Evolutionary conservation across 2,797 vertebrate species (phyloP).

Genomic region (Phataginus tetradactyla): DNA sequence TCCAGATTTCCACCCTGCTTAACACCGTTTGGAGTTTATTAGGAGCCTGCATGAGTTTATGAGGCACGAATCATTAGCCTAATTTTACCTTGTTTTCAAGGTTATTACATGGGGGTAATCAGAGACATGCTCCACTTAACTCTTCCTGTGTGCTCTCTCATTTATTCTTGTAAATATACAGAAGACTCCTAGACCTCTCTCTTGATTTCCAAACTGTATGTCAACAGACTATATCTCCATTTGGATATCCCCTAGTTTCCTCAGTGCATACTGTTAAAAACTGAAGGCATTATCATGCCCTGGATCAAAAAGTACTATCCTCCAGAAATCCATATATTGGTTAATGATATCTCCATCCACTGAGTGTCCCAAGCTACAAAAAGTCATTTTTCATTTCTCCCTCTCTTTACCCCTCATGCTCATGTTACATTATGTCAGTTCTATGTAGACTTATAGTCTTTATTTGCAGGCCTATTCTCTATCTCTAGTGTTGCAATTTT

Average conservation of each 20-base stretch:
- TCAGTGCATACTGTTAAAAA: conserved; percentile 27
- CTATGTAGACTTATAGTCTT: neutral
- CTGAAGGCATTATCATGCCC: neutral
- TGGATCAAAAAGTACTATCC: neutral
- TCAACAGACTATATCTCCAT: neutral
- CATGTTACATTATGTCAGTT: neutral
- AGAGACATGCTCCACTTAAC: neutral
- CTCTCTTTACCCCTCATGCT: neutral
- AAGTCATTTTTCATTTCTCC: neutral
- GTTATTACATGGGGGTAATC: neutral
- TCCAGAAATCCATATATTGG: neutral
- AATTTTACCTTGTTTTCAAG: conserved; percentile 43
- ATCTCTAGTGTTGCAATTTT: conserved; percentile 1
- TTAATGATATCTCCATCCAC: neutral
- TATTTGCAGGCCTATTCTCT: neutral
- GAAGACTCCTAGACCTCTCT: neutral
- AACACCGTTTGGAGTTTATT: neutral
- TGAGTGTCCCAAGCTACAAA: neutral
- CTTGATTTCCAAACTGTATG: neutral
- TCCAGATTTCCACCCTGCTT: no score
- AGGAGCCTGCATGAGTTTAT: neutral
- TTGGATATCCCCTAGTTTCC: neutral
- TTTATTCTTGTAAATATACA: neutral
- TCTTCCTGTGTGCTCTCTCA: neutral
- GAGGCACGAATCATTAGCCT: neutral